Conservation (phyloP, 1,140 invertebrate genomes). For the Nasonia longicornis region DNA sequence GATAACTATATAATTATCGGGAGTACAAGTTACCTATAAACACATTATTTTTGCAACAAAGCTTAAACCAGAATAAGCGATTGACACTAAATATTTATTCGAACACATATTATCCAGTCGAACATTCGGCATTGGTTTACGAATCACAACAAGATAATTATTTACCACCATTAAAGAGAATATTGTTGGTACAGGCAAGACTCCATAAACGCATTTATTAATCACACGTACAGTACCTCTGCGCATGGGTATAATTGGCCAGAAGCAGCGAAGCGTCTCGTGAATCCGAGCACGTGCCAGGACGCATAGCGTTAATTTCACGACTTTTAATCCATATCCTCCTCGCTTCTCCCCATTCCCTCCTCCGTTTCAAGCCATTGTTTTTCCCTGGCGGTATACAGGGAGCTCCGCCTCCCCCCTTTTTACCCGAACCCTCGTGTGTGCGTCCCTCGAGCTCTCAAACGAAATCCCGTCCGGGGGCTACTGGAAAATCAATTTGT, state of each 20-base stretch:
- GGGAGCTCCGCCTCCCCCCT: background rate
- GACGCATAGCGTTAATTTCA: constrained; percentile 8
- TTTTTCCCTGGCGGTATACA: background rate
- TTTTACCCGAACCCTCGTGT: background rate
- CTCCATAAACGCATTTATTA: background rate
- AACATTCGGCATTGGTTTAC: no score
- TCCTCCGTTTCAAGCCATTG: background rate
- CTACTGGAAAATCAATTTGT: constrained; percentile 62
- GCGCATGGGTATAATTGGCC: background rate
- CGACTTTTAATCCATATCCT: constrained; percentile 19
- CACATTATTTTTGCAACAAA: no score
- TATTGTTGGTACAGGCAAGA: no score
- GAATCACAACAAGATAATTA: no score
- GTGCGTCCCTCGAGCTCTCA: constrained; percentile 9
- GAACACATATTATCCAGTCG: no score
- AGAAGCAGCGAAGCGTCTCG: background rate
- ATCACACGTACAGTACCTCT: background rate
- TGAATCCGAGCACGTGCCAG: background rate
- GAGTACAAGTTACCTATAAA: no score
- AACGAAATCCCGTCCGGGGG: constrained; percentile 48
- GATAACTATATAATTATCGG: no score
- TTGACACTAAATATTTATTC: no score
- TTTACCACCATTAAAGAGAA: no score
- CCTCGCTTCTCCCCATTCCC: background rate
- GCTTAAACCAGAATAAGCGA: no score